A percentile compares a stretch with the other conserved stretches of the same genome.
These are phyloP conservation scores for Sinocyclocheilus anophthalmus DNA, from an alignment of 2,113 vertebrate species.

Conservation along the genomic window DNA sequence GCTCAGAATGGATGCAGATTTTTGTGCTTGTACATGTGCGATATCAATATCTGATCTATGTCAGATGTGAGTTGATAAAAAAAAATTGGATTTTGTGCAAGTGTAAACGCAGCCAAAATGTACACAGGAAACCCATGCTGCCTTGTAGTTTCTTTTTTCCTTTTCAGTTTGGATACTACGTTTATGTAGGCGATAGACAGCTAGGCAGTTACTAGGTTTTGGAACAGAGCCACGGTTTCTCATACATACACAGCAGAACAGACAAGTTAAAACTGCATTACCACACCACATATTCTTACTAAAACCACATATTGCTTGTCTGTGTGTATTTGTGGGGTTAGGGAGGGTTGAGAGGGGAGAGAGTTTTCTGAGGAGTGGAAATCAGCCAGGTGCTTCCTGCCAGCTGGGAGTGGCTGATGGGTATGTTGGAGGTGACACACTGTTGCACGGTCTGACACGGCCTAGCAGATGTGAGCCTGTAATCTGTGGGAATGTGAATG, in stretches of 20 bases:
- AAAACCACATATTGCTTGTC: constrained; percentile 70
- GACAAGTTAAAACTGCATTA: constrained; percentile 77
- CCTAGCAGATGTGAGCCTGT: constrained; percentile 87
- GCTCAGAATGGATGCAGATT: not conserved
- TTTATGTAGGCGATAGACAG: not conserved
- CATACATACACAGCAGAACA: constrained; percentile 45
- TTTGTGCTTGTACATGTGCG: not conserved
- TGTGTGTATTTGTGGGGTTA: constrained; percentile 39
- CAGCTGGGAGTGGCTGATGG: constrained; percentile 33
- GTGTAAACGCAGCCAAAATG: not conserved
- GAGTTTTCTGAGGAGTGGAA: constrained; percentile 52
- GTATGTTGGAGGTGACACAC: constrained; percentile 51
- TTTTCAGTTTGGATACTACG: not conserved
- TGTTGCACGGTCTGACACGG: constrained; percentile 49
- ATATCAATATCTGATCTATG: not conserved
- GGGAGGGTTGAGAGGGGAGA: constrained; percentile 30
- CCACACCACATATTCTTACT: constrained; percentile 73
- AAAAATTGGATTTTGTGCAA: not conserved
- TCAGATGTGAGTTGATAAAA: not conserved
- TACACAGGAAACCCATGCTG: not conserved
- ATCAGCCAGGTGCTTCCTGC: constrained; percentile 46
- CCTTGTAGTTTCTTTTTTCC: not conserved
- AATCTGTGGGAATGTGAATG: constrained; percentile 90
- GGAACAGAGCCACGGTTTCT: constrained; percentile 14
- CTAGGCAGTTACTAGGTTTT: constrained; percentile 6